These are phyloP conservation scores for Ochotona princeps DNA, from an alignment of 2,113 vertebrate species.

Conservation along the genomic window DNA sequence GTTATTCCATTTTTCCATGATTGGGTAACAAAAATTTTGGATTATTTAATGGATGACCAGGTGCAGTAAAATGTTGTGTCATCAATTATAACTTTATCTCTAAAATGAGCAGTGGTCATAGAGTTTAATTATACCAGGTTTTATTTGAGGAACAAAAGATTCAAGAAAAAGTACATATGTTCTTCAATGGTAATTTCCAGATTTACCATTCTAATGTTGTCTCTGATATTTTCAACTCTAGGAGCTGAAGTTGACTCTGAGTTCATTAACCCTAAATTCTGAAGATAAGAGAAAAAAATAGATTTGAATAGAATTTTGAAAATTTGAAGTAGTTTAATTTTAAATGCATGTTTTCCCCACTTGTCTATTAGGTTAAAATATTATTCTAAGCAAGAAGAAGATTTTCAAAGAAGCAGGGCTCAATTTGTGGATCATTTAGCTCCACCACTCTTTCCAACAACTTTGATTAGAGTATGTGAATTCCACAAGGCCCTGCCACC, in stretches of 20 bases:
- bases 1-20: neutral
- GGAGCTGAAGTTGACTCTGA: neutral
- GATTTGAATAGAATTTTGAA: neutral
- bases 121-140: neutral
- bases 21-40: neutral
- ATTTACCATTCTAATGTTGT: neutral
- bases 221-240: neutral
- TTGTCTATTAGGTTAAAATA: constrained; percentile 79
- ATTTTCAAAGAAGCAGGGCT: constrained; percentile 79
- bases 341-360: neutral
- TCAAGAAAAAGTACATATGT: neutral
- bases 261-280: neutral
- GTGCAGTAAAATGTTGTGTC: neutral
- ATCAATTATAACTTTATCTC: neutral
- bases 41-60: neutral
- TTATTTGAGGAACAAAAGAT: neutral
- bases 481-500: constrained; percentile 82
- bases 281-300: neutral
- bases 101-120: neutral
- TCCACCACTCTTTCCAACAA: constrained; percentile 75
- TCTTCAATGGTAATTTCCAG: neutral
- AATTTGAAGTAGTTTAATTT: neutral
- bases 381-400: constrained; percentile 79
- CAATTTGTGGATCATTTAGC: constrained; percentile 82
- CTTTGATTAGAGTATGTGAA: constrained; percentile 37